Evolutionary conservation across 2,113 vertebrate species (phyloP).

Genomic region (Dermatemys mawii): DNA sequence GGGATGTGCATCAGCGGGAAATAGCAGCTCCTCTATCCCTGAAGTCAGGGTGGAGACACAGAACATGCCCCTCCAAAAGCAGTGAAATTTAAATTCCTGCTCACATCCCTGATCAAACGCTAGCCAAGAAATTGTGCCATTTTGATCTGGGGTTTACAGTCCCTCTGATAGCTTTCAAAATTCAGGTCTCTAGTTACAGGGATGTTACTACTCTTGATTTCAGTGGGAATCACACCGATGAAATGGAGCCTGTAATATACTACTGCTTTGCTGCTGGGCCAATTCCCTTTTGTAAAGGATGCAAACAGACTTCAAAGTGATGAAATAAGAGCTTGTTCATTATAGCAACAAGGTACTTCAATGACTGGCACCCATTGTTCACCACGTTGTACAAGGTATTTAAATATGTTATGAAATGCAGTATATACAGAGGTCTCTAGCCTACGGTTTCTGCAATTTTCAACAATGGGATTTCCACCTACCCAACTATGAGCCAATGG

Average conservation of each 20-base stretch:
- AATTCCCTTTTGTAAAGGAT: neutral
- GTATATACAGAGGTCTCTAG: neutral
- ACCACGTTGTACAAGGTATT: neutral
- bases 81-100: no score
- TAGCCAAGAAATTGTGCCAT: neutral
- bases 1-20: accelerated
- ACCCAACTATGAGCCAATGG: no score
- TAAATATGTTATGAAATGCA: neutral
- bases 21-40: no score
- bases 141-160: neutral
- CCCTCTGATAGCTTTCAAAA: neutral
- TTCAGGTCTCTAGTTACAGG: neutral
- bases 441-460: neutral
- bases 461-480: neutral
- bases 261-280: neutral
- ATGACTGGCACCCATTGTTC: neutral
- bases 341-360: neutral
- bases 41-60: no score
- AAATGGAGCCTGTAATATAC: neutral
- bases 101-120: neutral
- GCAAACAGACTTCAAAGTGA: neutral
- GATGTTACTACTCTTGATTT: neutral
- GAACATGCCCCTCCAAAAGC: no score
- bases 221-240: neutral
- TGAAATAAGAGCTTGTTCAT: neutral